Conservation (phyloP, 2,113 vertebrate genomes). For the Prolemur simus region DNA sequence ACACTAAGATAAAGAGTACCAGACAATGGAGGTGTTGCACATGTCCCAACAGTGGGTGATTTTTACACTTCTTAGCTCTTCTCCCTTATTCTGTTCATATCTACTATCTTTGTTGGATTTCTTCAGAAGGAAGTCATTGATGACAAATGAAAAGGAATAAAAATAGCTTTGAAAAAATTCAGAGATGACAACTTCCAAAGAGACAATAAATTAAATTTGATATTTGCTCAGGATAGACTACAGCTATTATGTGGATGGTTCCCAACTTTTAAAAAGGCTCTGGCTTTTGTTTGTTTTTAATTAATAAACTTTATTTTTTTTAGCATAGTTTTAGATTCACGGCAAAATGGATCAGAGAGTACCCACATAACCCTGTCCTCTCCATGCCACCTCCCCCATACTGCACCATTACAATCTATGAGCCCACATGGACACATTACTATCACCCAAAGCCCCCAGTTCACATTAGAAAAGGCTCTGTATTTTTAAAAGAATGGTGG, state of each 20-base stretch:
- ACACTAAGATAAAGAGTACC: background rate
- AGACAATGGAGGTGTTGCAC: background rate
- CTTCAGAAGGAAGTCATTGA: background rate
- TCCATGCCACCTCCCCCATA: accelerated
- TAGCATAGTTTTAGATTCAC: background rate
- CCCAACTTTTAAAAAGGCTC: background rate
- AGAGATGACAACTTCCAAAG: constrained; percentile 11
- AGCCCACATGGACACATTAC: background rate
- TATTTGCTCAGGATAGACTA: background rate
- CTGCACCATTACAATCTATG: accelerated
- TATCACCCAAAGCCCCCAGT: background rate
- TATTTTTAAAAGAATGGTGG: background rate
- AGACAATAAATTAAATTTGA: background rate
- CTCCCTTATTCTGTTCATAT: background rate
- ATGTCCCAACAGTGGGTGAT: background rate
- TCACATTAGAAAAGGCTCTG: background rate
- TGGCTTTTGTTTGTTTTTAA: background rate
- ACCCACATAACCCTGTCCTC: too few species aligned
- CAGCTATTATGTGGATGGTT: background rate
- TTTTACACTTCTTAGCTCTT: background rate
- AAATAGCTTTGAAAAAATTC: background rate
- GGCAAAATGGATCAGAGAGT: background rate
- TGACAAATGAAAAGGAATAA: background rate
- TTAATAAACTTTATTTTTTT: background rate
- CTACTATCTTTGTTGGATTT: background rate